A percentile compares a stretch with the other conserved stretches of the same genome.
Evolutionary conservation across 1,140 invertebrate genomes (phyloP).

Genomic region (Spodoptera frugiperda): DNA sequence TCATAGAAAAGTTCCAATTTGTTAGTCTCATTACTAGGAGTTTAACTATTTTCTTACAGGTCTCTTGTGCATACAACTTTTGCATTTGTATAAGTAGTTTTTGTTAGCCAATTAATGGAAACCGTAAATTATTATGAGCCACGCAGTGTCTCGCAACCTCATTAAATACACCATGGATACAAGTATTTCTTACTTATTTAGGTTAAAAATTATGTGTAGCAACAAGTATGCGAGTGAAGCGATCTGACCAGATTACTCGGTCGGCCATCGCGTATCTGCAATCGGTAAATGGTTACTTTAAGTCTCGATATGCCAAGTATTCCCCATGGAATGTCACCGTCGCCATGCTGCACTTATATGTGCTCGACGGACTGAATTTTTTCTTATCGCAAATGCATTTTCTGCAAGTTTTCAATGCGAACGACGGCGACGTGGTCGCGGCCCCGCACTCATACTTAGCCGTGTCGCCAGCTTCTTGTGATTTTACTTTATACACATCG

Average conservation of each 20-base stretch:
- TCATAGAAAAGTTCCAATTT: slow-evolving; percentile 43
- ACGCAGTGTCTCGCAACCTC: slow-evolving; percentile 54
- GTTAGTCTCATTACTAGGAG: slow-evolving; percentile 29
- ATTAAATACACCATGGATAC: slow-evolving; percentile 73
- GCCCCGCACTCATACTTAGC: slow-evolving; percentile 52
- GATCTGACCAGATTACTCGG: slow-evolving; percentile 80
- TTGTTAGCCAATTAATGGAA: slow-evolving; percentile 28
- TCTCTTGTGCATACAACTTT: slow-evolving; percentile 1
- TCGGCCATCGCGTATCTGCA: slow-evolving; percentile 84
- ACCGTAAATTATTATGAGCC: slow-evolving; percentile 36
- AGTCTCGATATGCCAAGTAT: slow-evolving; percentile 82
- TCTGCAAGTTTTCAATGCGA: slow-evolving; percentile 83
- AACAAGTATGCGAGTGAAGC: slow-evolving; percentile 77
- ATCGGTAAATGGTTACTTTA: slow-evolving; percentile 85
- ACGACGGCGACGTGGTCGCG: slow-evolving; percentile 65
- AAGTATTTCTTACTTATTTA: slow-evolving; percentile 81
- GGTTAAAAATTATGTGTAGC: slow-evolving; percentile 82
- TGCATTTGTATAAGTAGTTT: neutral
- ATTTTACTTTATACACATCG: slow-evolving; percentile 39
- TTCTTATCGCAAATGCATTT: slow-evolving; percentile 85
- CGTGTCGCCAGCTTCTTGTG: slow-evolving; percentile 50
- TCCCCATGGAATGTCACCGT: slow-evolving; percentile 81
- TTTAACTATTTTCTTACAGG: slow-evolving; percentile 27
- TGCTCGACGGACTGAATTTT: slow-evolving; percentile 82
- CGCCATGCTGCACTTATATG: slow-evolving; percentile 80